Base-by-base conservation (phyloP, 2,113 vertebrate species). In the Ptilonorhynchus violaceus region DNA sequence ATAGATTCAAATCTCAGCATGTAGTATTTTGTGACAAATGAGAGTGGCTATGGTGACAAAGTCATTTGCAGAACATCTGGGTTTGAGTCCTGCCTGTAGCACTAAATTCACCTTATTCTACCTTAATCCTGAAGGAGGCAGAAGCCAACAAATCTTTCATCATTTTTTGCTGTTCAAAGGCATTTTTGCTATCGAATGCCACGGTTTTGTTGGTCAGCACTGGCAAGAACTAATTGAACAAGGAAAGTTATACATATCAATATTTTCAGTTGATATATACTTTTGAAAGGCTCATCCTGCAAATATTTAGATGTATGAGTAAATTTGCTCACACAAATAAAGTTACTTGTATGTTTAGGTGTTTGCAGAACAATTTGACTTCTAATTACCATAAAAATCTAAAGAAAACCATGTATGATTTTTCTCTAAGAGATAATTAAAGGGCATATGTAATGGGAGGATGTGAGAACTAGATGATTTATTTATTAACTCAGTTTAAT, bases 41-140 rank as follows among this genome's bases (percentile, higher is more conserved):
- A 55, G 24, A 3, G 37, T 49, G 44, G 17, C 20, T 69, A 4
- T 3, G 18, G 19, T 42, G 68, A 50, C 3, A 2, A 76, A 85
- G n/a, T 53, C 1, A 0, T 85, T 85, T 66, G 35, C 78, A 92
- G 82, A 73, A 77, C 5, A 12, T 13, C 53, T 79, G 46, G 2
- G 17, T 87, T 74, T 8, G 60, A 84, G 55, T 70, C 41, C 58
- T 55, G 64, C n/a, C 60, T 63, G 16, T 41, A 62, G 44, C 41
- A 84, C 37, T 63, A 83, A 91, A 78, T 62, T 87, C 72, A 27
- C 21, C 53, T 64, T 75, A 50, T 94, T 73, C 67, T 82, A n/a
- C 59, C 62, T 81, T 79, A 69, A 49, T 78, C 94, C 96, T 97
- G 91, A 75, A 97, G 96, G 96, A 98, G 96, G 96, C 97, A 97